phyloP scores from a whole-genome alignment of 2,797 vertebrate genomes.

The Champsocephalus gunnari region DNA sequence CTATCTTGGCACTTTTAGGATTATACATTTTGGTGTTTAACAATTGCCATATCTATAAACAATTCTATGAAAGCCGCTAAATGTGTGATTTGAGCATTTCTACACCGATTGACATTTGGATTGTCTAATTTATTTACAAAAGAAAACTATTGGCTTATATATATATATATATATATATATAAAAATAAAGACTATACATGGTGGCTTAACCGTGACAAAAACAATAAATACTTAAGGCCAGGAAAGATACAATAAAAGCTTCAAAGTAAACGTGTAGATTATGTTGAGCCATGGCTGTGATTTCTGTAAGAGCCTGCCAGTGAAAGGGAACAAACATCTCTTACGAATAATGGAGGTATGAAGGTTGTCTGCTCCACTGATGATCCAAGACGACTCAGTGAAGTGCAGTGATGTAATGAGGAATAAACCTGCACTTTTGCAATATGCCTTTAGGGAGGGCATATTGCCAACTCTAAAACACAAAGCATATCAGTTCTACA shows the following conservation, averaged over 20 bases:
- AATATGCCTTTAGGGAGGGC: constrained; percentile 39
- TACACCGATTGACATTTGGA: background rate
- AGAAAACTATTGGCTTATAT: background rate
- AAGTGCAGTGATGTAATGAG: constrained; percentile 62
- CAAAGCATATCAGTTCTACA: constrained; percentile 36
- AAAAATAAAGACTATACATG: background rate
- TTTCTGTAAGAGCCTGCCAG: constrained; percentile 41
- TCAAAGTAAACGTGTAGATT: constrained; percentile 19
- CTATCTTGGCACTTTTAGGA: background rate
- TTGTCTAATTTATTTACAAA: constrained; percentile 2
- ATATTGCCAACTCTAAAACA: constrained; percentile 44
- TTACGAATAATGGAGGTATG: constrained; percentile 52
- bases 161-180: no score
- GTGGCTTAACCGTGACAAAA: constrained; percentile 1
- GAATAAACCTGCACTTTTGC: constrained; percentile 60
- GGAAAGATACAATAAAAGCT: constrained; percentile 25
- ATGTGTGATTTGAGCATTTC: background rate
- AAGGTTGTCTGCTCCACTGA: constrained; percentile 59
- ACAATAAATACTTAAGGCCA: background rate
- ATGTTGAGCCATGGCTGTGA: constrained; percentile 36
- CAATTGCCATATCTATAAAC: background rate
- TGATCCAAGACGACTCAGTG: constrained; percentile 58
- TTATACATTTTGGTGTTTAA: background rate
- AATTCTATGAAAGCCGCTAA: background rate
- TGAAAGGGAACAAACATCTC: constrained; percentile 54